Evolutionary conservation across 2,113 vertebrate species (phyloP), one percentile per base, ranked within the genome.

Genomic region (Silurus glanis): DNA sequence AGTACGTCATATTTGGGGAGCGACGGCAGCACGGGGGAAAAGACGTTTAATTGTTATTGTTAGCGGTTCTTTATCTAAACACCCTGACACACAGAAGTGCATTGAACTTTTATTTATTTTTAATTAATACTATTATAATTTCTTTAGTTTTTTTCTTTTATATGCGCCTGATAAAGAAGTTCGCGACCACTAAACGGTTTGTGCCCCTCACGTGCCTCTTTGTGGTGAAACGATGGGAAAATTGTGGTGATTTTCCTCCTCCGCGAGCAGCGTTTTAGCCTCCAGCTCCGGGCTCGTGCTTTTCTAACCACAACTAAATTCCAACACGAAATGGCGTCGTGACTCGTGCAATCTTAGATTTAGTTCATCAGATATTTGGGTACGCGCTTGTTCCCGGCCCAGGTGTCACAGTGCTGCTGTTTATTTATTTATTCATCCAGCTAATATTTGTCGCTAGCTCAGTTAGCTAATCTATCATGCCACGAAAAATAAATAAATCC

Each of bases 31-130:
- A 91, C 86, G 87, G 71, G 87, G 0, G 89, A 4, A 83, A 64
- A 88, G 16, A 25, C 84, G 86, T 67, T 85, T 94, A 93, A 94
- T 94, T 94, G 94, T 95, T 95, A 94, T 94, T 95, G 95, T 95
- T 95, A 87, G 85, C 80, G 53, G 71, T n/a, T 72, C 19, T n/a
- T 83, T 62, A 87, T 76, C 16, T 69, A 72, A 80, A 80, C 59
- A 72, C 47, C 69, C 25, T 7, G 28, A 47, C 5, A 12, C n/a
- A 58, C 66, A 80, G 71, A 56, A 72, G 66, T 69, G 25, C 61
- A 49, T 9, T 82, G 23, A 83, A 8, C 0, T 66, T 66, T 66
- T 9, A 3, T 56, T 9, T 9, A 56, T 37, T 37, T 37, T 1
- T 37, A 37, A 2, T 37, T 2, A 37, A 37, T 37, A 37, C 37